Percentiles rank a stretch among this genome's conserved stretches.
Evolutionary conservation across 2,888 invertebrate species (phyloP).

Genomic region (Melinaea marsaeus): DNA sequence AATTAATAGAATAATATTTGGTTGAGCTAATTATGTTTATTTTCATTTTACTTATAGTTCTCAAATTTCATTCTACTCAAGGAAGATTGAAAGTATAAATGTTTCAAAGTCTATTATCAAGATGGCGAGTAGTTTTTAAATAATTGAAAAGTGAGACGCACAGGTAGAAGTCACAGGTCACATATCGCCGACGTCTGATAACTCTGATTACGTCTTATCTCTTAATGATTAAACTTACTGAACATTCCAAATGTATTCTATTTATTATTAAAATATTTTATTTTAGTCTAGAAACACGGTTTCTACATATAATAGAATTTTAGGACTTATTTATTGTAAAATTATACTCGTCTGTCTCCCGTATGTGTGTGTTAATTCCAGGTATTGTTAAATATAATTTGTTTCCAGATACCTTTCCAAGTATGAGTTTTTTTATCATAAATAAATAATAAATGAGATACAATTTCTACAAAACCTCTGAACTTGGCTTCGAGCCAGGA

Average conservation of each 20-base stretch:
- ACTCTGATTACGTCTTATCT: constrained; percentile 11
- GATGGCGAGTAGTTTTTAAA: constrained; percentile 31
- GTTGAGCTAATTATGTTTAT: not conserved
- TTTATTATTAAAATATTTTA: too few species aligned
- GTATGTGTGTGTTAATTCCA: too few species aligned
- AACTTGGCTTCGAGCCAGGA: constrained; percentile 17
- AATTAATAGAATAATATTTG: too few species aligned
- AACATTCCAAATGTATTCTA: constrained; percentile 4
- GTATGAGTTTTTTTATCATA: not conserved
- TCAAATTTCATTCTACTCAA: constrained; percentile 19
- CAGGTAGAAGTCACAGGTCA: constrained; percentile 19
- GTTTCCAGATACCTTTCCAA: not conserved
- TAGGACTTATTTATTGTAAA: too few species aligned
- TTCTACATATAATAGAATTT: too few species aligned
- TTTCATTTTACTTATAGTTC: constrained; percentile 16
- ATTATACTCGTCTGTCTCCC: too few species aligned
- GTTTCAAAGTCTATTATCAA: constrained; percentile 34
- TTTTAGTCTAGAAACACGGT: too few species aligned
- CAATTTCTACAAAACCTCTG: constrained; percentile 16
- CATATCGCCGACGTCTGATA: constrained; percentile 13
- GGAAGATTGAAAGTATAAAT: constrained; percentile 31
- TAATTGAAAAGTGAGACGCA: constrained; percentile 29
- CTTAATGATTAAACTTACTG: constrained; percentile 1
- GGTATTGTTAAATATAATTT: too few species aligned
- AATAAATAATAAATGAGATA: not conserved